A percentile compares a stretch with the other conserved stretches of the same genome.
These are phyloP conservation scores for Xestia sexstrigata DNA, from an alignment of 2,888 invertebrate genomes.

Conservation along the genomic window DNA sequence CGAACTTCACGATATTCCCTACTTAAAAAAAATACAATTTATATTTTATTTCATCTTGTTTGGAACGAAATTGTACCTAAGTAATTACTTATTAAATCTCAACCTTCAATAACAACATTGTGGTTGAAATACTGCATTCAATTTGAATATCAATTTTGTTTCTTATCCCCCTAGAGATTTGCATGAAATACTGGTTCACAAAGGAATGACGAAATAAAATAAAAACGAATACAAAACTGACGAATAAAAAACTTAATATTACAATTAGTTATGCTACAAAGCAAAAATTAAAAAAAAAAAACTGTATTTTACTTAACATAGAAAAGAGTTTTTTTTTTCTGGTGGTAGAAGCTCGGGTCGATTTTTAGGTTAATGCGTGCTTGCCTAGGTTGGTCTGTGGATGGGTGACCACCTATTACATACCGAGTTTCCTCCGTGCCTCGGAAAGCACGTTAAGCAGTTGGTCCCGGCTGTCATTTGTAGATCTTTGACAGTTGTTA, in stretches of 20 bases:
- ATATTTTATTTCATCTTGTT: not conserved
- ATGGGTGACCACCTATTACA: too few species aligned
- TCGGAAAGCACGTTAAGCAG: too few species aligned
- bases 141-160: not conserved
- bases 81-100: not conserved
- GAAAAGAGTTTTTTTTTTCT: too few species aligned
- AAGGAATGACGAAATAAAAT: too few species aligned
- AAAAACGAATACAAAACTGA: too few species aligned
- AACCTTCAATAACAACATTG: not conserved
- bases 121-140: not conserved
- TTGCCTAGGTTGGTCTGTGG: too few species aligned
- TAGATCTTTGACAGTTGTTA: too few species aligned
- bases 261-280: not conserved
- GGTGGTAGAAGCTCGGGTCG: too few species aligned
- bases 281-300: not conserved
- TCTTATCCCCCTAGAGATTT: not conserved
- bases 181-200: constrained; percentile 10
- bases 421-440: too few species aligned
- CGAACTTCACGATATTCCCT: not conserved
- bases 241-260: not conserved
- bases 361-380: too few species aligned
- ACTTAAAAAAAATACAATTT: not conserved
- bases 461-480: too few species aligned
- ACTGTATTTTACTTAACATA: too few species aligned
- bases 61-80: not conserved